Evolutionary conservation across 2,888 invertebrate genomes (phyloP), one percentile per base, ranked within the genome.

Genomic region (Cartodere bifasciata): DNA sequence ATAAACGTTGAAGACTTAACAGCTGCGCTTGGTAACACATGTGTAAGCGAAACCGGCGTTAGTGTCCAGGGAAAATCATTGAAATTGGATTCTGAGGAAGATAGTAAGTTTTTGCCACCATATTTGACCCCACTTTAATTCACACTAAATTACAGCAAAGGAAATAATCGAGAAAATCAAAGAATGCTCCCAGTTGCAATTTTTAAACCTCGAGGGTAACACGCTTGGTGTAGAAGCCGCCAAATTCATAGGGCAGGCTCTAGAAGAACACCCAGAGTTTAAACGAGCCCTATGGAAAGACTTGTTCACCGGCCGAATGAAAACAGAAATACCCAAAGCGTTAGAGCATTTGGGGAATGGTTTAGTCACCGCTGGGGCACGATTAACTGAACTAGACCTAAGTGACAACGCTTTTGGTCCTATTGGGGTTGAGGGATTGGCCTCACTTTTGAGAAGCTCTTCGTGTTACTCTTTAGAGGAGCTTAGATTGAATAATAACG

Each of bases 381-480:
- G 74, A 2, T 68, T 98, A 1, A 73, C 75, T 0, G 83, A 86
- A 31, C 59, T 98, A 6, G 92, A 98, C 52, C 68, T 98, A 5
- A 94, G 94, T 55, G 95, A 98, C 60, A 95, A 97, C 60, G 97
- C 97, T 0, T 82, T 97, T 45, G 97, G 95, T 0, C 94, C 95
- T 0, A 85, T 91, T 44, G 97, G 94, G 14, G 85, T 94, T 25
- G 72, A 81, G 42, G 92, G 91, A 0, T 64, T 97, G 6, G 82
- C 83, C 0, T 74, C 78, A 10, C 64, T 97, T 12, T 60, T 98
- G 21, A 72, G 75, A 41, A 90, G 91, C 23, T 71, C 79, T 1
- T 75, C 84, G 0, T 94, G 94, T 55, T 87, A 76, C 47, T 74
- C 82, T 2, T 61, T 98, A 13, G 69, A 83, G 63, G 79, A 79